These are phyloP conservation scores for Nannospalax galili DNA, from an alignment of 2,113 vertebrate species.

Conservation along the genomic window DNA sequence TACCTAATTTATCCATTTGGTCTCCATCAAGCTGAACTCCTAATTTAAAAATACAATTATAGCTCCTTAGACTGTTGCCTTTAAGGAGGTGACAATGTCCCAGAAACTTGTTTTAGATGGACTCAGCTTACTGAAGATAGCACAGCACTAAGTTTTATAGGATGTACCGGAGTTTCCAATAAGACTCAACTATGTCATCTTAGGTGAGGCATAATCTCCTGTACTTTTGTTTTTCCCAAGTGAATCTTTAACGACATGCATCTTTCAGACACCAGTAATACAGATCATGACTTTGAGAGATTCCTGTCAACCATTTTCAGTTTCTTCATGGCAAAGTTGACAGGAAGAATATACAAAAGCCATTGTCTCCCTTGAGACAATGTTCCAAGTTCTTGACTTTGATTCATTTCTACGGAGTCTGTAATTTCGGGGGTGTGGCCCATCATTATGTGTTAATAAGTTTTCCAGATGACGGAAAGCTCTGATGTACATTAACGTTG, in stretches of 20 bases:
- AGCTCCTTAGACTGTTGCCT: constrained; percentile 10
- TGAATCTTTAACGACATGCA: background rate
- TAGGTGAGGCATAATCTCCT: background rate
- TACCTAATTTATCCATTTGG: background rate
- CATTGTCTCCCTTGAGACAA: background rate
- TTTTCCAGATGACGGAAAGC: background rate
- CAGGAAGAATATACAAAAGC: background rate
- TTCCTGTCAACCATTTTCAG: background rate
- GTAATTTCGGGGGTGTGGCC: no score
- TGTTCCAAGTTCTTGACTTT: background rate
- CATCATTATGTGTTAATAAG: background rate
- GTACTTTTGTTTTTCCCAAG: background rate
- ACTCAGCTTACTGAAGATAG: background rate
- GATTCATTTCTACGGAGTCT: background rate
- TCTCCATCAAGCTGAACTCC: constrained; percentile 27
- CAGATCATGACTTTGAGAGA: background rate
- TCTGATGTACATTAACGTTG: background rate
- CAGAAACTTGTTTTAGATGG: background rate
- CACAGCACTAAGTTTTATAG: background rate
- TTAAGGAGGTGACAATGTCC: background rate
- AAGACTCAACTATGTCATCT: background rate
- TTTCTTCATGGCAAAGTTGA: background rate
- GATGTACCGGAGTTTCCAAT: background rate
- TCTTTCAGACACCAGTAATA: background rate
- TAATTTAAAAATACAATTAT: constrained; percentile 37